Evolutionary conservation across 2,888 invertebrate genomes (phyloP), one percentile per base, ranked within the genome.

Genomic region (Taenaris catops): DNA sequence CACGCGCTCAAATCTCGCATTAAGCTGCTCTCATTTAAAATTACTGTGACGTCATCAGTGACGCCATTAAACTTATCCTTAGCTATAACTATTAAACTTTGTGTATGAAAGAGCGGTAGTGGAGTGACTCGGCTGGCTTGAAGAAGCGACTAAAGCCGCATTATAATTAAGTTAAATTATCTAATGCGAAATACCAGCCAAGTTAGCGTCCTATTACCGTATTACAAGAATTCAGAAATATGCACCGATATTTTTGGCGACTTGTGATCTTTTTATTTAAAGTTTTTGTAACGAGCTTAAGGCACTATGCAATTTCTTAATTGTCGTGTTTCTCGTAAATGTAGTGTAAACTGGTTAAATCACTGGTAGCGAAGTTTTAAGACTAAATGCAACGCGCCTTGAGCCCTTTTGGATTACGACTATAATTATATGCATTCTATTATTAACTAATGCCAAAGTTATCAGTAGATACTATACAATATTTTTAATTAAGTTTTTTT

Each of bases 211-310:
- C 9, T 9, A 21, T 14, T 16, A 28, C 12, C 14, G 20, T n/a
- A 28, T 20, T 8, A 14, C 28, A 11, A 3, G 14, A 3, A 21
- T 12, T 9, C 7, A 21, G 14, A 28, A 29, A 7, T 29, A 21
- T 4, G 29, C 14, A 21, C 11, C 14, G 20, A 14, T 29, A 14
- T 21, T 14, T 23, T n/a, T 23, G 16, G 23, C 16, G 23, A 34
- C 16, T 8, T 18, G 20, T 14, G n/a, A 26, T 8, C 5, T 8
- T 33, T 19, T n/a, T n/a, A n/a, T n/a, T n/a, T n/a, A n/a, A n/a
- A n/a, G 14, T 70, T 65, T 68, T 64, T 61, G 63, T 60, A 70
- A 69, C 75, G 76, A 83, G 79, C 81, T 72, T 78, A 80, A 81
- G 76, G 80, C 80, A 81, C 81, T 74, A 72, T 79, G 79, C 78